Percentiles rank a stretch among this genome's conserved stretches.
Evolutionary conservation across 2,797 vertebrate genomes (phyloP).

Genomic region (Pipistrellus kuhlii): DNA sequence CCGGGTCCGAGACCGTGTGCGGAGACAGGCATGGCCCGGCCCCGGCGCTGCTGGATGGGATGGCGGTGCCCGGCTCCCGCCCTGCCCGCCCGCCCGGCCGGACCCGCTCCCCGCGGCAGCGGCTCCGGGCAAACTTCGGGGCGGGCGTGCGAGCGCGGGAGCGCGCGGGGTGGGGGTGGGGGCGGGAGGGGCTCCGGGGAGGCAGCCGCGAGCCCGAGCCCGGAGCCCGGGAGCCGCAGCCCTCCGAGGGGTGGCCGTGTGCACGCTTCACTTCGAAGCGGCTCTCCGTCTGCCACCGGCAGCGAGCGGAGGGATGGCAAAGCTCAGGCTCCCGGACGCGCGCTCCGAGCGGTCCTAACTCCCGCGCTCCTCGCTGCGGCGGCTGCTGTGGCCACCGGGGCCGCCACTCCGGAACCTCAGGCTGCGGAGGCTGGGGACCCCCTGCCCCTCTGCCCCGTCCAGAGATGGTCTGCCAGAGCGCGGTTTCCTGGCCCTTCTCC

Average conservation of each 20-base stretch:
- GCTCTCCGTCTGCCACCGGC: slow-evolving; percentile 89
- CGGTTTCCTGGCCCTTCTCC: not conserved
- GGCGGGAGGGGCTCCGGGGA: not conserved
- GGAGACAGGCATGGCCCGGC: slow-evolving; percentile 84
- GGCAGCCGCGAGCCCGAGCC: slow-evolving; percentile 28
- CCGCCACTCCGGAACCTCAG: not conserved
- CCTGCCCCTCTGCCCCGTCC: not conserved
- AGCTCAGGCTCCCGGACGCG: slow-evolving; percentile 85
- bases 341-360: slow-evolving; percentile 94
- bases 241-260: slow-evolving; percentile 75
- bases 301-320: slow-evolving; percentile 88
- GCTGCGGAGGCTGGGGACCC: not conserved
- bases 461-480: not conserved
- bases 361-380: slow-evolving; percentile 58
- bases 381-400: not conserved
- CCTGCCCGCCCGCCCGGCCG: slow-evolving; percentile 52
- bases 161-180: slow-evolving; percentile 10
- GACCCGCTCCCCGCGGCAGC: slow-evolving; percentile 45
- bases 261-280: slow-evolving; percentile 86
- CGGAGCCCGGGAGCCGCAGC: slow-evolving; percentile 65
- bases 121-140: slow-evolving; percentile 79
- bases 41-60: slow-evolving; percentile 23
- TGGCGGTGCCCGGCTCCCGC: slow-evolving; percentile 72
- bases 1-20: slow-evolving; percentile 85
- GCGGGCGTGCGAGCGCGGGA: slow-evolving; percentile 10